A percentile compares a stretch with the other conserved stretches of the same genome.
phyloP scores from a whole-genome alignment of 2,888 invertebrate species.

The Agrilus biguttatus region DNA sequence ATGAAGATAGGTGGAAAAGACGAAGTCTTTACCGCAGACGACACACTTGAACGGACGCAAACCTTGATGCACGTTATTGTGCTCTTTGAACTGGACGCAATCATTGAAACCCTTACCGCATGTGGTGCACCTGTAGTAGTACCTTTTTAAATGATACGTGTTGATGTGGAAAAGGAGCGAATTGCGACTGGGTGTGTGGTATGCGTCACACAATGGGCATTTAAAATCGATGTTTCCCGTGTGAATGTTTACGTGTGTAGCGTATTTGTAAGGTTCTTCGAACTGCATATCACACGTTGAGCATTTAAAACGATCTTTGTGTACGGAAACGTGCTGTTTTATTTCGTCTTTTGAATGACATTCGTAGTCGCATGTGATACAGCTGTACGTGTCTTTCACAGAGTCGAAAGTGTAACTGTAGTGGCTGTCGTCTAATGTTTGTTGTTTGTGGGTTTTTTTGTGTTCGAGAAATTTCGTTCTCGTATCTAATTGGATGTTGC shows the following conservation, averaged over 20 bases:
- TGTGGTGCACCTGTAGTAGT: slow-evolving; percentile 35
- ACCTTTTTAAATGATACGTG: slow-evolving; percentile 20
- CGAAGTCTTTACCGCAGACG: slow-evolving; percentile 37
- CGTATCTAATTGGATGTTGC: slow-evolving; percentile 17
- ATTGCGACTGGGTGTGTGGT: slow-evolving; percentile 16
- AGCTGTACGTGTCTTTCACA: slow-evolving; percentile 13
- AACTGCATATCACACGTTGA: slow-evolving; percentile 20
- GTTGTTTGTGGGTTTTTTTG: slow-evolving; percentile 10
- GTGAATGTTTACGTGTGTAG: slow-evolving; percentile 21
- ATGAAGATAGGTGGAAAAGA: slow-evolving; percentile 34
- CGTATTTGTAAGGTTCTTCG: slow-evolving; percentile 21
- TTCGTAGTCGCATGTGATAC: slow-evolving; percentile 11
- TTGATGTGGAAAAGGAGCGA: slow-evolving; percentile 20
- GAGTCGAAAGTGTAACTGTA: slow-evolving; percentile 20
- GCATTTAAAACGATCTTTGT: slow-evolving; percentile 28
- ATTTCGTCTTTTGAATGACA: slow-evolving; percentile 7
- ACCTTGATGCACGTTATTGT: slow-evolving; percentile 39
- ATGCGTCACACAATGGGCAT: slow-evolving; percentile 7
- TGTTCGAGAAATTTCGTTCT: slow-evolving; percentile 18
- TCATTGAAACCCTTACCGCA: slow-evolving; percentile 40
- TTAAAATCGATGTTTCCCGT: slow-evolving; percentile 11
- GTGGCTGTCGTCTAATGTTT: slow-evolving; percentile 7
- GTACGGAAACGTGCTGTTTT: slow-evolving; percentile 9
- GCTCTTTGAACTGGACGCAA: slow-evolving; percentile 36
- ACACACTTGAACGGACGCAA: slow-evolving; percentile 37